phyloP scores from a whole-genome alignment of 2,113 vertebrate genomes.

The Amazona vittata region DNA sequence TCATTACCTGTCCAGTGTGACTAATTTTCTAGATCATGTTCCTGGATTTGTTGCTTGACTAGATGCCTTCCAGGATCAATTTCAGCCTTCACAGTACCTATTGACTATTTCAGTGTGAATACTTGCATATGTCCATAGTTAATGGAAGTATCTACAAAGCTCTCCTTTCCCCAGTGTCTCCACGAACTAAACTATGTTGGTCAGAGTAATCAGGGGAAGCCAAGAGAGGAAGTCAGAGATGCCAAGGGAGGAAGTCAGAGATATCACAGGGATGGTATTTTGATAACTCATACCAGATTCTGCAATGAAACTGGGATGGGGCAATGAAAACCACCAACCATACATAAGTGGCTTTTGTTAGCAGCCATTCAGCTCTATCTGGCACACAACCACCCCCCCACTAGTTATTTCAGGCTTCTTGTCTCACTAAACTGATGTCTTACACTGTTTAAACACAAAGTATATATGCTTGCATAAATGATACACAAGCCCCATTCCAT shows the following conservation, averaged over 20 bases:
- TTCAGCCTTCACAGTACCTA: neutral
- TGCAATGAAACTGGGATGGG: neutral
- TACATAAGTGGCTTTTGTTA: neutral
- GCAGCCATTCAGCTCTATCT: neutral
- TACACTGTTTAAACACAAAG: neutral
- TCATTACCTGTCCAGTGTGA: neutral
- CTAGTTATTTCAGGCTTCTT: neutral
- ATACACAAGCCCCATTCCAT: neutral
- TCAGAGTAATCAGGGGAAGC: neutral
- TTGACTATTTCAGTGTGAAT: neutral
- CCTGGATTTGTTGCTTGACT: neutral
- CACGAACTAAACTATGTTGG: neutral
- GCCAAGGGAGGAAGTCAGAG: neutral
- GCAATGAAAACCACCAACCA: neutral
- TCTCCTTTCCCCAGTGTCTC: neutral
- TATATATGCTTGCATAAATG: neutral
- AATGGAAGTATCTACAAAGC: neutral
- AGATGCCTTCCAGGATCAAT: neutral
- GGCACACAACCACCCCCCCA: neutral
- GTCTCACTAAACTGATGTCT: neutral
- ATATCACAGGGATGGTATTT: neutral
- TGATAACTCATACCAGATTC: neutral
- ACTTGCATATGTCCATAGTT: neutral
- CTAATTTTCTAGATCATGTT: neutral
- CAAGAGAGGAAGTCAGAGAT: neutral